These are phyloP conservation scores for Calameuta filiformis DNA, from an alignment of 2,888 invertebrate species.

Conservation along the genomic window DNA sequence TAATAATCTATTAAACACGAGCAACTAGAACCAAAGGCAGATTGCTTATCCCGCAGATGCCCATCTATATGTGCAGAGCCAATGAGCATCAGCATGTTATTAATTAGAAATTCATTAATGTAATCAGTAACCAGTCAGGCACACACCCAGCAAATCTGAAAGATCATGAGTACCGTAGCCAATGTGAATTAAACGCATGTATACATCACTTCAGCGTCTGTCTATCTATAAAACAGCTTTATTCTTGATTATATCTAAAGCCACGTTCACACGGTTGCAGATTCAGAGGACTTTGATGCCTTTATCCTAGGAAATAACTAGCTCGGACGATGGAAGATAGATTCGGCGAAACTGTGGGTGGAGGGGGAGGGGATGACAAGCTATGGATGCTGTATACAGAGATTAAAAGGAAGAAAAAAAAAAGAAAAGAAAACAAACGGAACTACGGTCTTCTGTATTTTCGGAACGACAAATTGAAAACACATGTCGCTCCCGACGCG, in stretches of 20 bases:
- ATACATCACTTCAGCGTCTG: conserved; percentile 15
- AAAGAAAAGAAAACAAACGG: neutral
- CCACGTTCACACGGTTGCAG: neutral
- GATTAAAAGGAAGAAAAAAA: neutral
- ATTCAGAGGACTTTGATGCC: neutral
- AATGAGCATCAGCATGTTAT: neutral
- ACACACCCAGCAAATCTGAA: neutral
- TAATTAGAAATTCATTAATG: neutral
- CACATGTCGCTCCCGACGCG: conserved; percentile 32
- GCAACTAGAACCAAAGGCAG: neutral
- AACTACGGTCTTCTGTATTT: conserved; percentile 26
- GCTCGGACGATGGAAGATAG: neutral
- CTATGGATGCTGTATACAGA: neutral
- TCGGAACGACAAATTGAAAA: conserved; percentile 45
- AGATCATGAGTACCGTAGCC: conserved; percentile 25
- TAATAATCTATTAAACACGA: neutral
- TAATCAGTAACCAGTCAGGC: neutral
- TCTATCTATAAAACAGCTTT: conserved; percentile 21
- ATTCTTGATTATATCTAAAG: conserved; percentile 7
- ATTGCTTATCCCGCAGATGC: neutral
- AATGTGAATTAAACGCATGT: conserved; percentile 32
- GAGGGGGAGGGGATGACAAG: too few relatives aligned
- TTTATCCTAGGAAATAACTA: neutral
- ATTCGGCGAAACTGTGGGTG: neutral
- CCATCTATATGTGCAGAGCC: neutral